These are phyloP conservation scores for Auanema freiburgensis DNA, from an alignment of 2,888 invertebrate species.

Conservation along the genomic window DNA sequence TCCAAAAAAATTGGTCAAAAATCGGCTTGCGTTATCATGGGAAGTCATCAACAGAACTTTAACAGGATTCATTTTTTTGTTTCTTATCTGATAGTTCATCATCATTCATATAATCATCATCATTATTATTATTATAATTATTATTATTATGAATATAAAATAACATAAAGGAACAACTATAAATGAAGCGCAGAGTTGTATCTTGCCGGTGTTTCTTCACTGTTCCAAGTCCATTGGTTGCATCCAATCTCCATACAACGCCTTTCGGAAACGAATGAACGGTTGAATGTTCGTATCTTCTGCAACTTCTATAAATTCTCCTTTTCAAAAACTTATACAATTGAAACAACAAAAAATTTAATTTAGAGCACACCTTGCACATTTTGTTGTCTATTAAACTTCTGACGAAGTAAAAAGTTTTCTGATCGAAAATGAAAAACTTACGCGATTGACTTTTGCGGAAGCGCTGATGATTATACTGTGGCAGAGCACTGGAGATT, in stretches of 20 bases:
- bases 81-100: too few relatives aligned
- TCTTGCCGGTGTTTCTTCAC: too few relatives aligned
- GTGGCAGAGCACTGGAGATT: constrained; percentile 26
- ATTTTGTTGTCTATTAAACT: background rate
- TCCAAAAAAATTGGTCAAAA: too few relatives aligned
- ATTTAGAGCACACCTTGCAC: background rate
- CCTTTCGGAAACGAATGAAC: constrained; percentile 46
- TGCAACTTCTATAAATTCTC: constrained; percentile 16
- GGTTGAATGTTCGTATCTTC: constrained; percentile 47
- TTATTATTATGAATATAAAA: too few relatives aligned
- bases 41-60: too few relatives aligned
- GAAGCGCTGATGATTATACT: constrained; percentile 29
- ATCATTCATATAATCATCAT: too few relatives aligned
- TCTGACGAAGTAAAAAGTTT: background rate
- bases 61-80: background rate
- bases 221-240: too few relatives aligned
- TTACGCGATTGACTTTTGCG: constrained; percentile 43
- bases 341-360: too few relatives aligned
- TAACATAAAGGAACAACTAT: too few relatives aligned
- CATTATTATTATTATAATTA: too few relatives aligned
- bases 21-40: too few relatives aligned
- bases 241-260: constrained; percentile 13
- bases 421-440: constrained; percentile 14
- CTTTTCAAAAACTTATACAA: background rate
- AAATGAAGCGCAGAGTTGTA: too few relatives aligned